A percentile compares a stretch with the other conserved stretches of the same genome.
These are phyloP conservation scores for Sebastolobus altivelis DNA, from an alignment of 2,797 vertebrate species.

Conservation along the genomic window DNA sequence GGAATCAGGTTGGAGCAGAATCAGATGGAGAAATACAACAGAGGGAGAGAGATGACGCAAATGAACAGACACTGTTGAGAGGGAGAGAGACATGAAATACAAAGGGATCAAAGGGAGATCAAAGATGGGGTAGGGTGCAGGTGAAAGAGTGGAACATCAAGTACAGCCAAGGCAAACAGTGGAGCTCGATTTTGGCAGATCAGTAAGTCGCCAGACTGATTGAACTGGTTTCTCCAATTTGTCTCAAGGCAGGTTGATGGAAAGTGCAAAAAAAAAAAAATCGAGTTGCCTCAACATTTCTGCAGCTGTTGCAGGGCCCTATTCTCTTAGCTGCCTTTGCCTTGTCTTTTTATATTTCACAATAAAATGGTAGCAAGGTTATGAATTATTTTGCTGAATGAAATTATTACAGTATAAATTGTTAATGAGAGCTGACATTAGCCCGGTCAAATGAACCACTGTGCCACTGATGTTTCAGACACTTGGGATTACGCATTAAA, in stretches of 20 bases:
- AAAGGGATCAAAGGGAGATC: slow-evolving; percentile 62
- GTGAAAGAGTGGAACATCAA: slow-evolving; percentile 28
- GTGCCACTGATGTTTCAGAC: too few species aligned
- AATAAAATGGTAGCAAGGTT: not conserved
- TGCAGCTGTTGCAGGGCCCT: not conserved
- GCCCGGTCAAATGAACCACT: too few species aligned
- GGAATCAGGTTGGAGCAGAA: not conserved
- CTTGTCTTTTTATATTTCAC: not conserved
- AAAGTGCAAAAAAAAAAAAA: slow-evolving; percentile 16
- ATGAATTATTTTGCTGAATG: not conserved
- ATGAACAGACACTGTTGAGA: slow-evolving; percentile 43
- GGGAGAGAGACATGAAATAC: slow-evolving; percentile 33
- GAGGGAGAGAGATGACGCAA: slow-evolving; percentile 51
- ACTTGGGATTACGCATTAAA: too few species aligned
- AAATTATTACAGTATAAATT: accelerated
- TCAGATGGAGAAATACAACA: slow-evolving; percentile 36
- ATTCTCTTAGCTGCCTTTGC: not conserved
- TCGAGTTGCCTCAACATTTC: not conserved
- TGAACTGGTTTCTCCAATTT: slow-evolving; percentile 31
- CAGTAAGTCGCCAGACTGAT: slow-evolving; percentile 16
- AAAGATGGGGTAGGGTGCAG: slow-evolving; percentile 39
- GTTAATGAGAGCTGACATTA: too few species aligned
- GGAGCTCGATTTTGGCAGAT: slow-evolving; percentile 8
- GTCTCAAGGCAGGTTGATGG: not conserved
- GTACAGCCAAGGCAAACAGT: not conserved